Conservation (phyloP, 2,113 vertebrate species). For the Solea senegalensis region DNA sequence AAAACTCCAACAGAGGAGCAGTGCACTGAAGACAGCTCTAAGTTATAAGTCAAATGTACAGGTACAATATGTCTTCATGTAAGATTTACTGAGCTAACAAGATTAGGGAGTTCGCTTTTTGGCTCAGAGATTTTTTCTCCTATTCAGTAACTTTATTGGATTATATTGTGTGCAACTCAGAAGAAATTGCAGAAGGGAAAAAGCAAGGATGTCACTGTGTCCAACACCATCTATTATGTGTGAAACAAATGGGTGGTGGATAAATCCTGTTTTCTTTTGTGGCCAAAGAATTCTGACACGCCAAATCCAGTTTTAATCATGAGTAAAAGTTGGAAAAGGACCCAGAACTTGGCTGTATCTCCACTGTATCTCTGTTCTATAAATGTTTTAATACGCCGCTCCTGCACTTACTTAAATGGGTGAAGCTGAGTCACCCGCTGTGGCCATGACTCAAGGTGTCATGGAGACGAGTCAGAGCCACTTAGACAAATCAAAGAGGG, state of each 20-base stretch:
- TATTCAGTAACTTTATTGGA: background rate
- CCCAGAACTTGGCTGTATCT: conserved; percentile 3
- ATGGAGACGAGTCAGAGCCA: conserved; percentile 6
- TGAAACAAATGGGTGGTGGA: background rate
- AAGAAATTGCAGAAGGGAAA: background rate
- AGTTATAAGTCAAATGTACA: background rate
- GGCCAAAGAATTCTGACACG: background rate
- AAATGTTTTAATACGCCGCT: conserved; percentile 21
- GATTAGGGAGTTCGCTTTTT: background rate
- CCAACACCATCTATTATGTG: too few relatives aligned
- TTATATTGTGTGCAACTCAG: background rate
- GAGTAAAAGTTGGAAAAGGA: background rate
- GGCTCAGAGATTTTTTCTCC: background rate
- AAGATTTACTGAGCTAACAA: background rate
- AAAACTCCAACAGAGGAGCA: background rate
- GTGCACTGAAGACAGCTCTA: background rate
- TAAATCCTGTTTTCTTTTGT: background rate
- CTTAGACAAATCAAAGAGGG: conserved; percentile 17
- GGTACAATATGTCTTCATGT: background rate
- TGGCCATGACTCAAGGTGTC: conserved; percentile 8
- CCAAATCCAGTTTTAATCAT: background rate
- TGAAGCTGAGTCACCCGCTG: conserved; percentile 21
- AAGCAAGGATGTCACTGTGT: background rate
- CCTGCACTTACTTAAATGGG: conserved; percentile 17
- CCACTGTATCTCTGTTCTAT: background rate